A percentile compares a stretch with the other conserved stretches of the same genome.
Evolutionary conservation across 2,888 invertebrate species (phyloP).

Genomic region (Geophilus truncorum): DNA sequence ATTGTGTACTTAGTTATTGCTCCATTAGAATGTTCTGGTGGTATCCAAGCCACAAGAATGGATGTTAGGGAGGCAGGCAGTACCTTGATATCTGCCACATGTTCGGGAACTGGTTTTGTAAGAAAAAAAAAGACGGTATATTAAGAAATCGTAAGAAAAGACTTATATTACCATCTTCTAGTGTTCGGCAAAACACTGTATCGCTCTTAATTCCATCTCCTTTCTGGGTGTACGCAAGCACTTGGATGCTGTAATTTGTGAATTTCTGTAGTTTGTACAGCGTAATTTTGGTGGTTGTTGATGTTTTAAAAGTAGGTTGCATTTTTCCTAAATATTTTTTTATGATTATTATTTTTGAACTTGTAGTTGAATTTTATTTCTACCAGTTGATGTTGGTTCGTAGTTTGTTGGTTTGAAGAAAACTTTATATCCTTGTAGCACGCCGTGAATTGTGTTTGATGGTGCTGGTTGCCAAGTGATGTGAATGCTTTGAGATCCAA

Average conservation of each 20-base stretch:
- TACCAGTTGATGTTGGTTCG: background rate
- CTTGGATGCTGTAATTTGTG: slow-evolving; percentile 49
- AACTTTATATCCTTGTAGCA: slow-evolving; percentile 49
- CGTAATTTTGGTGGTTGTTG: background rate
- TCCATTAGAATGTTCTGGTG: background rate
- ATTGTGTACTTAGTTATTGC: slow-evolving; percentile 14
- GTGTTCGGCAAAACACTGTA: slow-evolving; percentile 45
- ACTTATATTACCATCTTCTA: slow-evolving; percentile 38
- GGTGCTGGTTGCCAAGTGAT: slow-evolving; percentile 49
- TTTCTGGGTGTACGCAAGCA: slow-evolving; percentile 48
- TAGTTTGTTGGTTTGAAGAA: slow-evolving; percentile 43
- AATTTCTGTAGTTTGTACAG: slow-evolving; percentile 42
- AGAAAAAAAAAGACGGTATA: no score
- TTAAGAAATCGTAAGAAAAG: no score
- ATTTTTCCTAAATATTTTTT: slow-evolving; percentile 34
- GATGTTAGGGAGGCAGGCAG: background rate
- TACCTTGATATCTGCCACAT: background rate
- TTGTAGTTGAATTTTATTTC: no score
- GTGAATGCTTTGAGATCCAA: slow-evolving; percentile 45
- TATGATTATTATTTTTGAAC: no score
- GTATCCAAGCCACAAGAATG: background rate
- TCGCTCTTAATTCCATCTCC: slow-evolving; percentile 47
- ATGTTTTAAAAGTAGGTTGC: background rate
- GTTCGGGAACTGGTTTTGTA: slow-evolving; percentile 13
- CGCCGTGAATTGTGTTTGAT: slow-evolving; percentile 47